These are phyloP conservation scores for Parazoanthus atlanticus DNA, from an alignment of 92 coral and sea anemone genomes.

Conservation along the genomic window DNA sequence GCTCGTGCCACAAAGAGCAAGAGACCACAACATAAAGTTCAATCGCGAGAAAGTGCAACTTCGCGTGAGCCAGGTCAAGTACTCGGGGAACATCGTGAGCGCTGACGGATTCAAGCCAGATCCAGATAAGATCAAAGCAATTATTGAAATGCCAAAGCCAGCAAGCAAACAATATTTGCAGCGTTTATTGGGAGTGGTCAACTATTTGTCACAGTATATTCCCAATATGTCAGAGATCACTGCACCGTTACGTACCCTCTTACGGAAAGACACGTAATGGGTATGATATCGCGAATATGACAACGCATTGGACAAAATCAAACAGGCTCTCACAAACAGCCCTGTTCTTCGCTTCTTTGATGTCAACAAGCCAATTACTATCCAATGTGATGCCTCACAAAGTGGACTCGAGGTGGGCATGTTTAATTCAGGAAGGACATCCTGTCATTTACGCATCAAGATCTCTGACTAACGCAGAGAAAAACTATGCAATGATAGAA, in stretches of 20 bases:
- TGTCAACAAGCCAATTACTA: slow-evolving; percentile 33
- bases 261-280: slow-evolving; percentile 46
- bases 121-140: slow-evolving; percentile 37
- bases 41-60: slow-evolving; percentile 36
- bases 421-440: slow-evolving; percentile 57
- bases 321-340: slow-evolving; percentile 45
- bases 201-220: slow-evolving; percentile 34
- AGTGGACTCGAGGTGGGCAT: slow-evolving; percentile 51
- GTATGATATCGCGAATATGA: no score
- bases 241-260: slow-evolving; percentile 30
- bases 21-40: slow-evolving; percentile 39
- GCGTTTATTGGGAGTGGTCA: no score
- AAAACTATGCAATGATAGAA: slow-evolving; percentile 52
- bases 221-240: slow-evolving; percentile 47
- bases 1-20: slow-evolving; percentile 33
- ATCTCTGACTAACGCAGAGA: slow-evolving; percentile 46
- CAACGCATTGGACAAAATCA: no score
- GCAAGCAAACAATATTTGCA: slow-evolving; percentile 38
- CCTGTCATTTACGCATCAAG: slow-evolving; percentile 57
- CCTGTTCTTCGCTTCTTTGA: slow-evolving; percentile 54
- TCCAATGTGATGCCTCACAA: slow-evolving; percentile 60
- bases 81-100: slow-evolving; percentile 38
- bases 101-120: slow-evolving; percentile 42
- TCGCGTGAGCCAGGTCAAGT: slow-evolving; percentile 33
- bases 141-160: slow-evolving; percentile 30